Evolutionary conservation across 2,797 vertebrate species (phyloP), one percentile per base, ranked within the genome.

Genomic region (Hyperoplus immaculatus): DNA sequence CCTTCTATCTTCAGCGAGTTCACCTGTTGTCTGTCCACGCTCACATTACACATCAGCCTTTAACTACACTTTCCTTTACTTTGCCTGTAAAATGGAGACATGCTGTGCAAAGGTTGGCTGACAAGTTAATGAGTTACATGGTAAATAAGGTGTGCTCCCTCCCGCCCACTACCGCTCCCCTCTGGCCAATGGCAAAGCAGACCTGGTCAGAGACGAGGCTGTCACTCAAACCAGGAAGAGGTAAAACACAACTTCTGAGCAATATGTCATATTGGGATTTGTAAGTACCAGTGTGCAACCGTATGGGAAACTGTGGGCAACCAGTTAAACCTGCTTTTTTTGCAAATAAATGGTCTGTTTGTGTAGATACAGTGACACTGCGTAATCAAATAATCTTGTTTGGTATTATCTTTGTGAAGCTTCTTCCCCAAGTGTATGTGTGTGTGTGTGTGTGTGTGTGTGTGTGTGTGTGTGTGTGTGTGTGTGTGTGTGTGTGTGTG

Each of bases 81-180:
- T 85, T 75, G 59, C 54, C 61, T 79, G 69, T 88, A 83, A 93
- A 90, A 85, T 89, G 84, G 82, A 89, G 84, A 84, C 86, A 83
- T 59, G 84, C 86, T 89, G 92, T 88, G 82, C 94, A 95, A 95
- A 95, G 95, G 93, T 95, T 94, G 90, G 68, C 79, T 92, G 83
- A 38, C 65, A 45, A 69, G 95, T 95, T 96, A 96, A 96, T 95
- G 81, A 85, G 41, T 95, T 94, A 96, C 93, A 82, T 59, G 81
- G 77, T 88, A 77, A 85, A 78, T 70, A 88, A 92, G 88, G 91
- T 93, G 92, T 63, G 87, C 84, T 89, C 42, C 61, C 77, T 72
- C 84, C 88, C 74, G 12, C 90, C 89, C 70, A 39, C 77, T 76
- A 10, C 36, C 73, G 18, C 49, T 7, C 47, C 54, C 80, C 47